phyloP scores from a whole-genome alignment of 2,797 vertebrate genomes.

The Artibeus jamaicensis region DNA sequence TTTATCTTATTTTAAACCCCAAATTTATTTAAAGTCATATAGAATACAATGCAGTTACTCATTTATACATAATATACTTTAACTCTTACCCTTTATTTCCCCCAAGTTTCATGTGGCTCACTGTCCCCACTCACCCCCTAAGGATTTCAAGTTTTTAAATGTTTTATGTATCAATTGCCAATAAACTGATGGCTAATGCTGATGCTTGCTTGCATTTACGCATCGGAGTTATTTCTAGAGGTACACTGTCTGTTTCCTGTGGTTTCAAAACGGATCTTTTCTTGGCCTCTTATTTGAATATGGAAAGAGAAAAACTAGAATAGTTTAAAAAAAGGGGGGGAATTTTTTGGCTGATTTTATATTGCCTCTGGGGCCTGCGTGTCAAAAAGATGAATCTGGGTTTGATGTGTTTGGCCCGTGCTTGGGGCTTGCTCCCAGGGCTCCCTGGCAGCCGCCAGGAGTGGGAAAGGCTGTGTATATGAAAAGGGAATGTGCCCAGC shows the following conservation, averaged over 20 bases:
- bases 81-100: background rate
- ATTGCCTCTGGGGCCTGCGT: constrained; percentile 60
- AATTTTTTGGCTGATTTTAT: constrained; percentile 55
- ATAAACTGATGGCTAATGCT: background rate
- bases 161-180: background rate
- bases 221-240: constrained; percentile 44
- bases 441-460: background rate
- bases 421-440: background rate
- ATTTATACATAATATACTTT: background rate
- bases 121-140: background rate
- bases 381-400: constrained; percentile 72
- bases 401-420: constrained; percentile 63
- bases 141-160: background rate
- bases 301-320: constrained; percentile 68
- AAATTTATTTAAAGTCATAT: background rate
- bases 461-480: background rate
- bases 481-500: background rate
- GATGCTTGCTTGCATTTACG: background rate
- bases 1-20: background rate
- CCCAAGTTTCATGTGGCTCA: background rate
- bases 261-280: constrained; percentile 67
- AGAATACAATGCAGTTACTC: background rate
- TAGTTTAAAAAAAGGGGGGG: background rate
- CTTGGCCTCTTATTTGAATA: constrained; percentile 63
- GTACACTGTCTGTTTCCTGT: constrained; percentile 50